Evolutionary conservation across 1,140 invertebrate species (phyloP).

Genomic region (Lanistes nyassanus): DNA sequence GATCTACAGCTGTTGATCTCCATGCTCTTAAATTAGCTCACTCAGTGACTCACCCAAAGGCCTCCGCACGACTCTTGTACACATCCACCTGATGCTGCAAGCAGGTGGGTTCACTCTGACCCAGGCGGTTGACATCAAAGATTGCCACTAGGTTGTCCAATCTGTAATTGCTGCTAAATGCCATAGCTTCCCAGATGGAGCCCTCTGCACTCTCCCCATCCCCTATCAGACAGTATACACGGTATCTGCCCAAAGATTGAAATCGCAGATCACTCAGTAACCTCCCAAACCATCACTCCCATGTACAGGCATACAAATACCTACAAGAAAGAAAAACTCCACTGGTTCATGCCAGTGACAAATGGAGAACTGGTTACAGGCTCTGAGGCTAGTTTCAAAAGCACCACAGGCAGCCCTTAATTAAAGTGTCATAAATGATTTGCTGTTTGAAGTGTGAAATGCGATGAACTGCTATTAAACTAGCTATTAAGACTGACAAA

Average conservation of each 20-base stretch:
- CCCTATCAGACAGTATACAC: slow-evolving; percentile 94
- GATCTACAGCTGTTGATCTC: neutral
- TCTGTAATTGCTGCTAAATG: slow-evolving; percentile 94
- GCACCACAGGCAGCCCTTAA: too few species aligned
- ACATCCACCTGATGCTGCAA: slow-evolving; percentile 92
- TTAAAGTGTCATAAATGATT: too few species aligned
- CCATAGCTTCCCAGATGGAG: slow-evolving; percentile 96
- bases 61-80: slow-evolving; percentile 87
- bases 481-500: too few species aligned
- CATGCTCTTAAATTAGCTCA: neutral
- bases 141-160: slow-evolving; percentile 97
- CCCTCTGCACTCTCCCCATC: slow-evolving; percentile 99
- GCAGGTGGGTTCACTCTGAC: slow-evolving; percentile 94
- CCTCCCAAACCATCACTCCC: neutral
- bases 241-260: slow-evolving; percentile 67
- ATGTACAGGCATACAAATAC: too few species aligned
- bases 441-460: too few species aligned
- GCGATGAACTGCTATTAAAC: too few species aligned
- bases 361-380: too few species aligned
- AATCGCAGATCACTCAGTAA: neutral
- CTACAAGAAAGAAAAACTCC: too few species aligned
- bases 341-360: too few species aligned
- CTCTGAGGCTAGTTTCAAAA: too few species aligned
- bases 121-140: slow-evolving; percentile 96
- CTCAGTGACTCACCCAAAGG: slow-evolving; percentile 81